Evolutionary conservation across 2,888 invertebrate genomes (phyloP).

Genomic region (Tuta absoluta): DNA sequence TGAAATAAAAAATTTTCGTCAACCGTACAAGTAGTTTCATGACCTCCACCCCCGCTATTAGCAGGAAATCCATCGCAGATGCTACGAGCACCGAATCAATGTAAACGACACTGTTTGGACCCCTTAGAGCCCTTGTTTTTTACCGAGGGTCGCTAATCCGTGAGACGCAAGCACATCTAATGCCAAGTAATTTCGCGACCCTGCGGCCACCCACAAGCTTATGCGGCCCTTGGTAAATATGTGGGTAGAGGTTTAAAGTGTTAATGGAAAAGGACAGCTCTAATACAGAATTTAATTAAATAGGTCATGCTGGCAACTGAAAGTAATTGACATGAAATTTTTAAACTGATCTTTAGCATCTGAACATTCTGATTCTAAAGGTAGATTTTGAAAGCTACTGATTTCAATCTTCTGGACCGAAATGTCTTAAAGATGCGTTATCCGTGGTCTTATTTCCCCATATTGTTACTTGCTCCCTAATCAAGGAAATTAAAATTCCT

Average conservation of each 20-base stretch:
- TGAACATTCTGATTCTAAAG: too few relatives aligned
- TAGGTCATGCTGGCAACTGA: constrained; percentile 1
- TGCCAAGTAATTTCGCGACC: constrained; percentile 76
- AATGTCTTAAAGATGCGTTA: background rate
- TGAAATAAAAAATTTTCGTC: background rate
- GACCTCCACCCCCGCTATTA: constrained; percentile 30
- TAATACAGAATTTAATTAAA: constrained; percentile 2
- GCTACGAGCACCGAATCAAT: constrained; percentile 39
- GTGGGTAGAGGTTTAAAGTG: constrained; percentile 21
- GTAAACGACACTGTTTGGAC: constrained; percentile 52
- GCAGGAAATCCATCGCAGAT: constrained; percentile 33
- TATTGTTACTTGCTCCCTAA: constrained; percentile 42
- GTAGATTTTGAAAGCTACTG: too few relatives aligned
- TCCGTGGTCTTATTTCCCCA: background rate
- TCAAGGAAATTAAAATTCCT: constrained; percentile 80
- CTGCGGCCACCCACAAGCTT: constrained; percentile 59
- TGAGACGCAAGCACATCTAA: constrained; percentile 64
- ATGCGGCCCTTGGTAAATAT: constrained; percentile 47
- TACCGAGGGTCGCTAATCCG: constrained; percentile 73
- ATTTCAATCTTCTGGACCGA: background rate
- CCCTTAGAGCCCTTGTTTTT: constrained; percentile 80
- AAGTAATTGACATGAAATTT: background rate
- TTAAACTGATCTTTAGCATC: too few relatives aligned
- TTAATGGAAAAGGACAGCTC: constrained; percentile 16
- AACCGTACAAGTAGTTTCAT: constrained; percentile 29